Evolutionary conservation across 92 coral and sea anemone species (phyloP).

Genomic region (Epizoanthus rinbou): DNA sequence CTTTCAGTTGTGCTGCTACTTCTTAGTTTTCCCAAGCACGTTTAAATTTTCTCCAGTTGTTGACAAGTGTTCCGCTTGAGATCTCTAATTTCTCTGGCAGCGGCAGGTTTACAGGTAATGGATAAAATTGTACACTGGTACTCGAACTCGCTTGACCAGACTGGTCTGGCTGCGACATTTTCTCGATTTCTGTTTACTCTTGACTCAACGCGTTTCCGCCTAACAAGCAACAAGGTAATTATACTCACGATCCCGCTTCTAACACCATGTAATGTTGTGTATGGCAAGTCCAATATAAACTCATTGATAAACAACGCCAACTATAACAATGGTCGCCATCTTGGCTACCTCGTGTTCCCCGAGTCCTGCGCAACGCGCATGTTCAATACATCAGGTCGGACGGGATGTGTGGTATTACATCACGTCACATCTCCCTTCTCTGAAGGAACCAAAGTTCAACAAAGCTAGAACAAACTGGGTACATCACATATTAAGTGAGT

Average conservation of each 20-base stretch:
- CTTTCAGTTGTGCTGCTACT: constrained; percentile 38
- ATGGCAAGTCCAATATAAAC: background rate
- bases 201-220: constrained; percentile 16
- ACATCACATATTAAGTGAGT: background rate
- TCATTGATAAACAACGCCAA: constrained; percentile 11
- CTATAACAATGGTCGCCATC: constrained; percentile 19
- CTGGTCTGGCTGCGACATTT: constrained; percentile 9
- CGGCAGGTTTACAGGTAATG: constrained; percentile 43
- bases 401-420: constrained; percentile 20
- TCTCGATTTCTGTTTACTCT: constrained; percentile 3
- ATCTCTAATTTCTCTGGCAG: constrained; percentile 29
- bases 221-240: constrained; percentile 18
- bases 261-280: constrained; percentile 17
- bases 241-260: constrained; percentile 27
- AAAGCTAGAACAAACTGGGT: constrained; percentile 13
- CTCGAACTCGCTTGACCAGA: constrained; percentile 30
- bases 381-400: constrained; percentile 19
- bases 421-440: constrained; percentile 23
- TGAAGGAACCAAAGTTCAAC: background rate
- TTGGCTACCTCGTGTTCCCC: constrained; percentile 7
- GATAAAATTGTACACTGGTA: constrained; percentile 13
- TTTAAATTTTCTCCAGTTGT: constrained; percentile 27
- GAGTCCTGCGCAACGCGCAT: constrained; percentile 19
- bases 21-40: constrained; percentile 36
- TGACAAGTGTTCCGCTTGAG: constrained; percentile 37